Evolutionary conservation across 2,888 invertebrate species (phyloP), one percentile per base, ranked within the genome.

Genomic region (Clepsis dumicolana): DNA sequence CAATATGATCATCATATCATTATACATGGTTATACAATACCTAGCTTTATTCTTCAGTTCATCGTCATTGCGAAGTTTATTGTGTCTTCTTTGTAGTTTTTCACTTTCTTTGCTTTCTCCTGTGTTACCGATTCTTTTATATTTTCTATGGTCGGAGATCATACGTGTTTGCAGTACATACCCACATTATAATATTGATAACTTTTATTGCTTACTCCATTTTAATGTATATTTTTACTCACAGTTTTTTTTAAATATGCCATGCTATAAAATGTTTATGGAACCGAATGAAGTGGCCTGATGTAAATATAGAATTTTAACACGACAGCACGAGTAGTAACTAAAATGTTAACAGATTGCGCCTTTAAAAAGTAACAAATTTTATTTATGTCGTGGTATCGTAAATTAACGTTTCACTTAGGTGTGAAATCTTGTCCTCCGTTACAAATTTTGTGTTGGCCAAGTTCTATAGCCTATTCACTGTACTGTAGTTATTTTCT

Each of bases 291-390:
- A n/a, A 52, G 25, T 25, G n/a, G 52, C 2, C 14, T 7, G 25
- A 52, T 21, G 16, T 60, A 50, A 21, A 50, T 21, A 35, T 52
- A 12, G 32, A 25, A 50, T 21, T 52, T 50, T 52, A 32, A 24
- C 32, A 32, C 8, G 12, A 50, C 61, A 32, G 32, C 61, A 60
- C 61, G 48, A 24, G n/a, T 24, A 10, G 12, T 24, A 62, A 52
- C 52, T 62, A 62, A 62, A 62, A 52, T 35, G 48, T 32, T 61
- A 48, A 48, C 61, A 62, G 50, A 62, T 62, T 62, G 32, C 32
- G 21, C 16, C 61, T 10, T 35, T 62, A 35, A 62, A 62, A 50
- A 21, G 5, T 16, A 10, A 32, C 32, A 35, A 62, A 35, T 52
- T 32, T 8, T n/a, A 24, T 52, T 61, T 32, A 29, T 21, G 10